phyloP scores from a whole-genome alignment of 2,888 invertebrate species.

The Podabrus alpinus region DNA sequence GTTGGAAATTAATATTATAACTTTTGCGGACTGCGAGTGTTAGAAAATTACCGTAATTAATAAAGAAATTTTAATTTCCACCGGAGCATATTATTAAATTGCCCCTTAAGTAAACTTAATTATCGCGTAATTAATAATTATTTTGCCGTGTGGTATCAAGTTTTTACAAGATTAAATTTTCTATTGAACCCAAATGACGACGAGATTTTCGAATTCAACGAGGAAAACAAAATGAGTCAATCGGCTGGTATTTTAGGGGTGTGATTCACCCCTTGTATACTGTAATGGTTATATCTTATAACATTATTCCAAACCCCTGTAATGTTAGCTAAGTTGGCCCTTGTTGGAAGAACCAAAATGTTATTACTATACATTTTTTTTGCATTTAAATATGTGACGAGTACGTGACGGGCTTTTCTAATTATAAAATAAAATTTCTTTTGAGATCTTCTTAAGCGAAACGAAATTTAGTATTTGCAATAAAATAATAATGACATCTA shows the following conservation, averaged over 20 bases:
- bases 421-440: neutral
- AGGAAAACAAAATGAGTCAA: slow-evolving; percentile 31
- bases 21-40: neutral
- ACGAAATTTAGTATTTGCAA: neutral
- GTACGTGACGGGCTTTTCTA: neutral
- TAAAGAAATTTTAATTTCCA: neutral
- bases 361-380: neutral
- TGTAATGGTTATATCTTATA: slow-evolving; percentile 20
- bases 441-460: neutral
- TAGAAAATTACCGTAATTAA: neutral
- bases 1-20: neutral
- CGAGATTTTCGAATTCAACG: neutral
- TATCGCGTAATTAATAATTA: neutral
- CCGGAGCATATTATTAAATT: neutral
- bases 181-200: slow-evolving; percentile 11
- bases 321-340: neutral
- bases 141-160: neutral
- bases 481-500: neutral
- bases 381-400: neutral
- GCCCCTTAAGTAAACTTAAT: neutral
- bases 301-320: slow-evolving; percentile 22
- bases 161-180: neutral
- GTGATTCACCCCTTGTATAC: slow-evolving; percentile 29
- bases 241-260: slow-evolving; percentile 23
- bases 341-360: neutral